These are phyloP conservation scores for Lagenorhynchus albirostris DNA, from an alignment of 2,113 vertebrate genomes.

Conservation along the genomic window DNA sequence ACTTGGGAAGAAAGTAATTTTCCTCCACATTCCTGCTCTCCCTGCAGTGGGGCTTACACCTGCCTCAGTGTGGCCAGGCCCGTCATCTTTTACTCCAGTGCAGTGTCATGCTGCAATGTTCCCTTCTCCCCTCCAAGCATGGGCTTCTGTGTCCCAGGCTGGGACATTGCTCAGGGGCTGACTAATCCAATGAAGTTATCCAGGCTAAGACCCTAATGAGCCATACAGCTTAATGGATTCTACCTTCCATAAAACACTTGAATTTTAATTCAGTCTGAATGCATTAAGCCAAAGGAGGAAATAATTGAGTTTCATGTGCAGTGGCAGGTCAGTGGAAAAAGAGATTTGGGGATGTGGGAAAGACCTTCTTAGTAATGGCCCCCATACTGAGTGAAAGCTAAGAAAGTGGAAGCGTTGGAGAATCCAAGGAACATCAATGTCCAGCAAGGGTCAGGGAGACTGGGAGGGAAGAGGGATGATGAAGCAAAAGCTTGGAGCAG, in stretches of 20 bases:
- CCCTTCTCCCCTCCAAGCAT: not conserved
- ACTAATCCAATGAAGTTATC: not conserved
- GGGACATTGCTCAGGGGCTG: not conserved
- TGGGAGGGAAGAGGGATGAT: not conserved
- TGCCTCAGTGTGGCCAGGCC: not conserved
- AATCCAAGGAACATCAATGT: not conserved
- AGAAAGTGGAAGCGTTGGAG: not conserved
- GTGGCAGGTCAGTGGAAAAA: not conserved
- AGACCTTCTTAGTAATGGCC: not conserved
- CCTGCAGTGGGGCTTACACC: not conserved
- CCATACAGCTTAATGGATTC: slow-evolving; percentile 18
- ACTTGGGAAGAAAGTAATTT: not conserved
- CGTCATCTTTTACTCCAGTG: not conserved
- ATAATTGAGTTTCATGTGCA: not conserved
- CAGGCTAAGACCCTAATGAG: slow-evolving; percentile 5
- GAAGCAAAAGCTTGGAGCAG: not conserved
- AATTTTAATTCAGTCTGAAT: slow-evolving; percentile 34
- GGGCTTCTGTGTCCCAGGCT: not conserved
- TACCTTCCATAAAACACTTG: slow-evolving; percentile 2
- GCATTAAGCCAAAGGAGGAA: slow-evolving; percentile 10
- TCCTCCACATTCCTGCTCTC: not conserved
- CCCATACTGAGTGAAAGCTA: not conserved
- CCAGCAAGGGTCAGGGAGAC: not conserved
- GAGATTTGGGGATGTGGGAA: not conserved
- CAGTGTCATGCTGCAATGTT: not conserved